Conservation (phyloP, 2,888 invertebrate species). For the Aethes cnicana region DNA sequence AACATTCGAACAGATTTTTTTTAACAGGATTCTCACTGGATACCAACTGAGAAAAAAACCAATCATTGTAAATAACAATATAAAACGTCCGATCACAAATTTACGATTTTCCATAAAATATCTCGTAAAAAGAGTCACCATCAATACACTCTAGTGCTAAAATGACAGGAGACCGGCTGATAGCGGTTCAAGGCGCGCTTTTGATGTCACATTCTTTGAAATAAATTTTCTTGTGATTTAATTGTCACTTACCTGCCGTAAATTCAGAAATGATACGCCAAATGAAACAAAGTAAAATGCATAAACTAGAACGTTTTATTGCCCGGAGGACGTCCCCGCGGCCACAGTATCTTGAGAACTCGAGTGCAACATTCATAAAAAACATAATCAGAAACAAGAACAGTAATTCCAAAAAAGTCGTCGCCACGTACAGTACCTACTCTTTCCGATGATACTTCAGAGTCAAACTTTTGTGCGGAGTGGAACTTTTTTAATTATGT, state of each 20-base stretch:
- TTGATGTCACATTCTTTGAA: conserved; percentile 13
- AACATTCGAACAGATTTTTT: too few relatives aligned
- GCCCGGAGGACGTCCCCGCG: conserved; percentile 14
- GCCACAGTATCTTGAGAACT: conserved; percentile 27
- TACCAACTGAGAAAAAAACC: too few relatives aligned
- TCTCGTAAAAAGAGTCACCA: background rate
- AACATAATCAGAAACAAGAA: conserved; percentile 40
- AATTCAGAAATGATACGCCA: background rate
- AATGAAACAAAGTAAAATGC: conserved; percentile 24
- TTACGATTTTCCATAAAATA: too few relatives aligned
- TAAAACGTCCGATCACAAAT: too few relatives aligned
- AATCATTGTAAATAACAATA: too few relatives aligned
- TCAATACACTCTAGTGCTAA: background rate
- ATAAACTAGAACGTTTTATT: conserved; percentile 32
- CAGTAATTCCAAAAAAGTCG: conserved; percentile 37
- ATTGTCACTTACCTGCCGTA: conserved; percentile 10
- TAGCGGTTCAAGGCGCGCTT: conserved; percentile 3
- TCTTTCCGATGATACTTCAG: conserved; percentile 37
- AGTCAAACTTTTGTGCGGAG: conserved; percentile 35
- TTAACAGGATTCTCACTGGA: too few relatives aligned
- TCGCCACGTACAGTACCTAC: conserved; percentile 30
- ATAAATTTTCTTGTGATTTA: conserved; percentile 1
- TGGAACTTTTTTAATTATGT: conserved; percentile 52
- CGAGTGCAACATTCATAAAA: conserved; percentile 33
- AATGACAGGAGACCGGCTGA: background rate